Evolutionary conservation across 2,113 vertebrate genomes (phyloP).

Genomic region (Mellivora capensis): DNA sequence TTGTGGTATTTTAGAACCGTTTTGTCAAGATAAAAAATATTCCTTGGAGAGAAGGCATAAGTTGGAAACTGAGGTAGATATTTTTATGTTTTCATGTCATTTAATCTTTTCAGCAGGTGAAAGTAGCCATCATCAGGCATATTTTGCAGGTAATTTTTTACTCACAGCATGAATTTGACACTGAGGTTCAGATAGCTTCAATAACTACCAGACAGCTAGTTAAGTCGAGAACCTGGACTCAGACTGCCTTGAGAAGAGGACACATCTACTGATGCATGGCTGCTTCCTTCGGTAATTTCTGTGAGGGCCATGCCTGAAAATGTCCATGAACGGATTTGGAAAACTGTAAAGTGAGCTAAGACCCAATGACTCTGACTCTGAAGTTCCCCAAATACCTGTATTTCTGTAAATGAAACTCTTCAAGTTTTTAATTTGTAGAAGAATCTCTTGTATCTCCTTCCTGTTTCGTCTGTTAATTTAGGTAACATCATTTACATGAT

Average conservation of each 20-base stretch:
- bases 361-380: background rate
- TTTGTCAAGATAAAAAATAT: background rate
- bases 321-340: background rate
- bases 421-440: background rate
- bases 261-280: fast-evolving
- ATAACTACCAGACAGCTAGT: background rate
- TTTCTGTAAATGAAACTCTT: background rate
- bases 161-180: too few species aligned
- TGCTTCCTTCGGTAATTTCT: background rate
- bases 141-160: background rate
- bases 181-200: background rate
- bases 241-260: too few species aligned
- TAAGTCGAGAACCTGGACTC: background rate
- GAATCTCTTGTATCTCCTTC: background rate
- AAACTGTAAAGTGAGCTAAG: background rate
- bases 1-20: background rate
- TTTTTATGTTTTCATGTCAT: background rate
- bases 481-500: background rate
- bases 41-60: background rate
- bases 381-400: background rate
- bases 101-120: background rate
- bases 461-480: background rate
- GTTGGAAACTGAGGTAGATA: background rate
- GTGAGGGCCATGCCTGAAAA: background rate
- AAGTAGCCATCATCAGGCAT: background rate